phyloP scores from a whole-genome alignment of 2,888 invertebrate species.

The Rugalucina vietnamica region DNA sequence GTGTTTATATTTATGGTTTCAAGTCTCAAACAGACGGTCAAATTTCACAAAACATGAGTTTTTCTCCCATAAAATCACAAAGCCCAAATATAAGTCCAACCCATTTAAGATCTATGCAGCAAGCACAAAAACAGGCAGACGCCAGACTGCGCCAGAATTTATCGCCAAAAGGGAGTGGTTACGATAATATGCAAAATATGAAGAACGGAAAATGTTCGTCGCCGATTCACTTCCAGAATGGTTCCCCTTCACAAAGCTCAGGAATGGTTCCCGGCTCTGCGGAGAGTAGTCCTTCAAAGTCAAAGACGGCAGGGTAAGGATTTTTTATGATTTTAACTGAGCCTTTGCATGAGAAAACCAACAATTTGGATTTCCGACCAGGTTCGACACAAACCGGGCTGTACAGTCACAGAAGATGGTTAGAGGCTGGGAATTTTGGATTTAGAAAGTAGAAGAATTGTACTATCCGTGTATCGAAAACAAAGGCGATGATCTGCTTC shows the following conservation, averaged over 20 bases:
- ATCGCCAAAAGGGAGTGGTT: slow-evolving; percentile 52
- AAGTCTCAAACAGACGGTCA: slow-evolving; percentile 61
- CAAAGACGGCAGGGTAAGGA: slow-evolving; percentile 37
- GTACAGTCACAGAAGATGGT: too few species aligned
- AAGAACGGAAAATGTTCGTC: slow-evolving; percentile 52
- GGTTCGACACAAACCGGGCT: too few species aligned
- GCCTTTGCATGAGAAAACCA: too few species aligned
- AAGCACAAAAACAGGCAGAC: slow-evolving; percentile 21
- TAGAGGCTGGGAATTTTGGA: too few species aligned
- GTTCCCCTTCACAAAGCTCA: slow-evolving; percentile 22
- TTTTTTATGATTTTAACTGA: too few species aligned
- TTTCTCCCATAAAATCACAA: slow-evolving; percentile 3
- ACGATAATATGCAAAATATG: slow-evolving; percentile 56
- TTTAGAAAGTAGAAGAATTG: too few species aligned
- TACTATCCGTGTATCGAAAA: too few species aligned
- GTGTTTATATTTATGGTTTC: slow-evolving; percentile 68
- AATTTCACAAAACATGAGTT: slow-evolving; percentile 12
- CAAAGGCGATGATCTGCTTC: too few species aligned
- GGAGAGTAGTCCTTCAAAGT: slow-evolving; percentile 26
- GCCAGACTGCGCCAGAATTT: background rate
- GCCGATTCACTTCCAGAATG: slow-evolving; percentile 59
- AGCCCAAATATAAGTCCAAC: background rate
- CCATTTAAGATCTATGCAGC: slow-evolving; percentile 41
- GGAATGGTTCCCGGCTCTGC: slow-evolving; percentile 9
- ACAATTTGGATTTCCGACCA: too few species aligned